Base-by-base conservation (phyloP, 1,140 invertebrate species). In the Drosophila asahinai region DNA sequence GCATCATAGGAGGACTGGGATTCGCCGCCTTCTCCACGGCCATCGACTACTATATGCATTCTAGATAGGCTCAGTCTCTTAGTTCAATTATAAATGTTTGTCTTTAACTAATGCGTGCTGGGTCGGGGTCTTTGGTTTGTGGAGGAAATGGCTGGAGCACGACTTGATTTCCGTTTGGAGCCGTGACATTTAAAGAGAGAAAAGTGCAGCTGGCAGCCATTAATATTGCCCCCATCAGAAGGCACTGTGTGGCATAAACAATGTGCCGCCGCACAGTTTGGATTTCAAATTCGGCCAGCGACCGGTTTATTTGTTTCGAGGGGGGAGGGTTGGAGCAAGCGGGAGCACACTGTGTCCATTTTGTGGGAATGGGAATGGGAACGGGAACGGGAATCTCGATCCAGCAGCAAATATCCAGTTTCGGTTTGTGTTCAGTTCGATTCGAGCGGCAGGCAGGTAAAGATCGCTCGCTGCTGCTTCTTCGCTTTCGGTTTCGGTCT, bases 21-120 rank as follows among this genome's bases (percentile, higher is more conserved):
- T 99, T 99, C 95, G 98, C 98, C 67, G 96, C 97, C 57, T 99
- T 99, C 93, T 99, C 98, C 43, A 98, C 98, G 42, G 95, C 95
- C 0, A 99, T 99, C 83, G 98, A 99, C 92, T 98, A 99, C 94
- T 99, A 98, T 90, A 97, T 99, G 96, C 96, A 91, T 63, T 77
- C 77, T 66, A 91, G 92, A 91, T 91, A 93, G 68, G 42, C 43
- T 42, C 51, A 43, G 15, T 43, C 47, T 49, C 30, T 33, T 57
- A 36, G 74, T 77, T 45, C 51, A 68, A 48, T 54, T 78, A 86
- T 87, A 90, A 78, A 80, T 82, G 63, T 77, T 86, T 73, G 60
- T 87, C 83, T 70, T 67, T 84, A 71, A 86, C 75, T 64, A 55
- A 49, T 47, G 51, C 36, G 33, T 38, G 17, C 15, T 40, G 25